Conservation (phyloP, 1,140 invertebrate genomes). For the Diachasma alloeum region DNA sequence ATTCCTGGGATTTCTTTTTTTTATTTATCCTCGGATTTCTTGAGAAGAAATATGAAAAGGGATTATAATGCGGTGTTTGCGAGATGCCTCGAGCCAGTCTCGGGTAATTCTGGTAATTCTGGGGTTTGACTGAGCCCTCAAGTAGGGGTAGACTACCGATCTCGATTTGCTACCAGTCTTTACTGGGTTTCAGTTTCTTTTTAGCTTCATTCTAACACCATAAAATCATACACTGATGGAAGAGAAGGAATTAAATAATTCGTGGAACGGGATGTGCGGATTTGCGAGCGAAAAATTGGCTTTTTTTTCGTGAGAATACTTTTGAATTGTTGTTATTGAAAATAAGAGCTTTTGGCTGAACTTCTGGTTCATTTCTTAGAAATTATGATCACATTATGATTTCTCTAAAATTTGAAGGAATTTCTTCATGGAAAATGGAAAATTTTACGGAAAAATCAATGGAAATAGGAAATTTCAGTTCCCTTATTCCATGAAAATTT, state of each 20-base stretch:
- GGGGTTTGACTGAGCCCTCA: slow-evolving; percentile 51
- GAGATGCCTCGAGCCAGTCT: slow-evolving; percentile 33
- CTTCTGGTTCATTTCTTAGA: no score
- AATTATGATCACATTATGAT: no score
- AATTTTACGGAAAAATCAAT: no score
- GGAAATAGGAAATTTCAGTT: no score
- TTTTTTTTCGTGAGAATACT: neutral
- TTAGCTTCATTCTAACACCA: neutral
- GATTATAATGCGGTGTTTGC: slow-evolving; percentile 52
- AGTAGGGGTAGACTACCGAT: slow-evolving; percentile 32
- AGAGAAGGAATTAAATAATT: neutral
- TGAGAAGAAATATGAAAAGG: slow-evolving; percentile 32
- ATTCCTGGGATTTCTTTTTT: neutral
- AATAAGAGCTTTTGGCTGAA: no score
- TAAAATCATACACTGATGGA: neutral
- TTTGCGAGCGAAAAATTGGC: neutral
- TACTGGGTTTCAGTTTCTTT: slow-evolving; percentile 27
- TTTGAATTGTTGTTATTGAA: no score
- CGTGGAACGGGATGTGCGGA: neutral
- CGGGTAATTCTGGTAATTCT: slow-evolving; percentile 61
- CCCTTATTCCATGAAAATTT: no score
- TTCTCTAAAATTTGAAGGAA: no score
- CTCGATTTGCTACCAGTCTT: slow-evolving; percentile 60
- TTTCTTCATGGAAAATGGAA: no score
- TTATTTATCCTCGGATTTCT: neutral